phyloP scores from a whole-genome alignment of 2,797 vertebrate species.

The Myotis vivesi region DNA sequence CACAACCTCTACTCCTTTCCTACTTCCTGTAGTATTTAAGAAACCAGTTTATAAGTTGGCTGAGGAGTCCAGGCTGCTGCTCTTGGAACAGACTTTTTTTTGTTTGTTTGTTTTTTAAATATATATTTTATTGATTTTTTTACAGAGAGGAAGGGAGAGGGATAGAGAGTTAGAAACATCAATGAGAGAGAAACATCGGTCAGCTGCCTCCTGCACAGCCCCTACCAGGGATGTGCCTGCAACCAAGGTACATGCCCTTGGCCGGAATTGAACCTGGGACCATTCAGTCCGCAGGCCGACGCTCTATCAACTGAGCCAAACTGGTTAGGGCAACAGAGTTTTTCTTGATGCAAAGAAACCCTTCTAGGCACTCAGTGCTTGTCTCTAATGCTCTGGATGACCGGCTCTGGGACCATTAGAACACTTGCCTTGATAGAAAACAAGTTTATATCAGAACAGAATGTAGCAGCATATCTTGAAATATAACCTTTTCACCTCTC shows the following conservation, averaged over 20 bases:
- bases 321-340: background rate
- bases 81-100: background rate
- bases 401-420: background rate
- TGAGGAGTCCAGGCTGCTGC: background rate
- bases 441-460: background rate
- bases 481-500: background rate
- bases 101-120: too few relatives aligned
- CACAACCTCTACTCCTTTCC: background rate
- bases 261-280: too few relatives aligned
- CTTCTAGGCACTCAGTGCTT: background rate
- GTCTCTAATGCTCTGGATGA: background rate
- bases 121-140: too few relatives aligned
- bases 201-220: too few relatives aligned
- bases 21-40: background rate
- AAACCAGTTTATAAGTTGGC: conserved; percentile 35
- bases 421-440: conserved; percentile 11
- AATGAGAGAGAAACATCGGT: too few relatives aligned
- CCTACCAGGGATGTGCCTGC: too few relatives aligned
- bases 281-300: too few relatives aligned
- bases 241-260: too few relatives aligned
- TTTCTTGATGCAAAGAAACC: background rate
- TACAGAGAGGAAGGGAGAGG: too few relatives aligned
- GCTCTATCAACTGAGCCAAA: too few relatives aligned
- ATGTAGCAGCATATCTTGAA: background rate
- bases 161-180: too few relatives aligned